Evolutionary conservation across 2,113 vertebrate species (phyloP).

Genomic region (Dasyurus viverrinus): DNA sequence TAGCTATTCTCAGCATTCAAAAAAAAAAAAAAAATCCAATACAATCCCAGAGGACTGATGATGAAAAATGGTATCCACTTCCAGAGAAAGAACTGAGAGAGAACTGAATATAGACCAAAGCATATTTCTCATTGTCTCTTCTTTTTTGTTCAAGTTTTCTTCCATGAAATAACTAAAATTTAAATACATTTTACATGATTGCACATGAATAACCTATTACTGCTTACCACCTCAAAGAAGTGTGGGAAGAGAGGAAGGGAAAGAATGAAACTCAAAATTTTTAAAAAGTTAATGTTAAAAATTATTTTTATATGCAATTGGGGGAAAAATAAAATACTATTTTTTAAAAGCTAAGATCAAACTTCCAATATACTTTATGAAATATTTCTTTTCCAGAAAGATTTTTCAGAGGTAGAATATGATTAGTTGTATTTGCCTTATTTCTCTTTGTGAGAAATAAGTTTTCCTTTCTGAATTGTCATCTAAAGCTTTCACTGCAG

Average conservation of each 20-base stretch:
- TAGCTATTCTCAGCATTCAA: neutral
- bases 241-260: too few relatives aligned
- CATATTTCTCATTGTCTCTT: neutral
- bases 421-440: neutral
- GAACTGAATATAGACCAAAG: neutral
- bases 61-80: neutral
- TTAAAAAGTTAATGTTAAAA: neutral
- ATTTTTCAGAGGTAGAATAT: neutral
- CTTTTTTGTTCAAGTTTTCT: neutral
- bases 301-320: neutral
- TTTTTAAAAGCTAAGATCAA: neutral
- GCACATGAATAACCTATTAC: too few relatives aligned
- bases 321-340: too few relatives aligned
- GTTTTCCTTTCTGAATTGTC: neutral
- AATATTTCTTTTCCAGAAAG: neutral
- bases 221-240: too few relatives aligned
- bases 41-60: neutral
- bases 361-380: neutral
- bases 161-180: neutral
- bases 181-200: too few relatives aligned
- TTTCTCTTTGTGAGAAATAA: neutral
- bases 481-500: fast-evolving
- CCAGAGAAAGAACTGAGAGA: neutral
- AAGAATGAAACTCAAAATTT: neutral
- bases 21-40: neutral